Conservation (phyloP, 2,113 vertebrate species). For the Hyperopisus bebe region DNA sequence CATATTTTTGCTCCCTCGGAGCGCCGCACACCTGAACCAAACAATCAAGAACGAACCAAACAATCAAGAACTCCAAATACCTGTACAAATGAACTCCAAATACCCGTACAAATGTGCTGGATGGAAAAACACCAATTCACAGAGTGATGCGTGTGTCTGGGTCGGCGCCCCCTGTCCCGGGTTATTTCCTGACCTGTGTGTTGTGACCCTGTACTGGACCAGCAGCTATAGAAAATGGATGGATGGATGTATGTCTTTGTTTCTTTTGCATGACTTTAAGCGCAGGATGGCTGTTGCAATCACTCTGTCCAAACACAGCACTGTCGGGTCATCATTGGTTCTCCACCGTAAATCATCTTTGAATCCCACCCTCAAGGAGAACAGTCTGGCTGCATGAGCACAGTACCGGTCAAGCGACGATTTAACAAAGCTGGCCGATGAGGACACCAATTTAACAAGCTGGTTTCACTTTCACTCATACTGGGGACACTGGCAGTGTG, state of each 20-base stretch:
- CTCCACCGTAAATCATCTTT: neutral
- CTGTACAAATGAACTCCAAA: neutral
- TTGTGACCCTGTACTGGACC: neutral
- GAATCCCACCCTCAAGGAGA: neutral
- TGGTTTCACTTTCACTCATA: neutral
- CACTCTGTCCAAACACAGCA: neutral
- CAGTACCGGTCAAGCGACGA: neutral
- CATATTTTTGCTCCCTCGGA: too few relatives aligned
- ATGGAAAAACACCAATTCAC: neutral
- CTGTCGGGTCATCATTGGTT: neutral
- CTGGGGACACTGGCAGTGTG: neutral
- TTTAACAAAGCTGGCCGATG: neutral
- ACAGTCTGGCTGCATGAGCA: neutral
- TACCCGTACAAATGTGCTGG: neutral
- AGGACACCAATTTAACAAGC: neutral
- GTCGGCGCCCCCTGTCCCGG: neutral
- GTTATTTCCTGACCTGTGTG: neutral
- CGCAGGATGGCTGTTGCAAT: neutral
- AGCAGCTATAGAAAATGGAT: neutral
- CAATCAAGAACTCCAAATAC: neutral
- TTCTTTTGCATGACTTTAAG: neutral
- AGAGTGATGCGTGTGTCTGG: neutral
- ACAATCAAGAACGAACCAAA: neutral
- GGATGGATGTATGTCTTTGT: neutral
- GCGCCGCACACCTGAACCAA: neutral